Base-by-base conservation (phyloP, 2,888 invertebrate genomes). In the Apamea sordens region DNA sequence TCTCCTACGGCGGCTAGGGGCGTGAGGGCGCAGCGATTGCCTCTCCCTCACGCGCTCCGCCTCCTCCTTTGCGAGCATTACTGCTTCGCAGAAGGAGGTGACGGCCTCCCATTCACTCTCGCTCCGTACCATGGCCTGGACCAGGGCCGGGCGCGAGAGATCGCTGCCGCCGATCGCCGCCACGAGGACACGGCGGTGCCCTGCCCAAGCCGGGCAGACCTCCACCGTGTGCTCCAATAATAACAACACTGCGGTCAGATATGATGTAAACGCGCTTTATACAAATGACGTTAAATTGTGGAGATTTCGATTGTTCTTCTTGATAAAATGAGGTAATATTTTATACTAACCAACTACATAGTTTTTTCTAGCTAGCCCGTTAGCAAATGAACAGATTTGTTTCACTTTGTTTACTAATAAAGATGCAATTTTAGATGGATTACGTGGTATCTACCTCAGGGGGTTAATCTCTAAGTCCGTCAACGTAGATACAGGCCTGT, bases 181-280 rank as follows among this genome's bases (percentile, higher is more conserved):
- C n/a, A n/a, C n/a, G n/a, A n/a, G n/a, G n/a, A n/a, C n/a, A n/a
- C n/a, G n/a, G n/a, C n/a, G n/a, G n/a, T n/a, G n/a, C n/a, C n/a
- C n/a, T n/a, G n/a, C n/a, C n/a, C n/a, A n/a, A n/a, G n/a, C n/a
- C n/a, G n/a, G n/a, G n/a, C n/a, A n/a, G n/a, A n/a, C n/a, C n/a
- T n/a, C n/a, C n/a, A n/a, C n/a, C n/a, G n/a, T n/a, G n/a, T n/a
- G n/a, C n/a, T n/a, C n/a, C n/a, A n/a, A 32, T 77, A 76, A 86
- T 76, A 86, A 86, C 65, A 32, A 63, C 44, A 50, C 36, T 77
- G 86, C 50, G 59, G 67, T 86, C 56, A 77, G 86, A 74, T 71
- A 73, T 77, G 61, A 67, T 71, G 78, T 83, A 86, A 63, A 53
- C 36, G 11, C 50, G 32, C 44, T 70, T 18, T 32, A 56, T 41